Base-by-base conservation (phyloP, 2,888 invertebrate species). In the Camptogramma bilineatum region DNA sequence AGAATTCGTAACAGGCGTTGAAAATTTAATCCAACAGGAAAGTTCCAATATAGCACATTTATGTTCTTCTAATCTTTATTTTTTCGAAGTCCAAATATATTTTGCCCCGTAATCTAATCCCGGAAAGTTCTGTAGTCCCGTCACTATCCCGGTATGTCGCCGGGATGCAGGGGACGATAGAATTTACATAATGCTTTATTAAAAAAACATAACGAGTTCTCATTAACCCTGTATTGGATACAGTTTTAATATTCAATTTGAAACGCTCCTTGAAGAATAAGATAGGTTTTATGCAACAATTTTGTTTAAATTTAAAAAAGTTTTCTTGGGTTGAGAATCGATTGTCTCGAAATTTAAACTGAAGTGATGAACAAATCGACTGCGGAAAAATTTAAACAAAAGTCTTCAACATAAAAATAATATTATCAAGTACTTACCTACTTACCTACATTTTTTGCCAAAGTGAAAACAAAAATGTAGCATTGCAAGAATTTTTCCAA, bases 141-240 rank as follows among this genome's bases (percentile, higher is more conserved):
- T 44, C 66, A 58, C 67, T 64, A 64, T 44, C 52, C 52, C 67
- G 46, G 54, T 62, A 58, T 68, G 66, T 62, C 52, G 57, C 62
- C 59, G 60, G 61, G 65, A 69, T 64, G 64, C 66, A 68, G 68
- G 70, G 55, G 48, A 61, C 47, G 62, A 64, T 68, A 52, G 56
- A 68, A 80, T 83, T 80, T 77, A 70, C 82, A 81, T 83, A 79
- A 81, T 79, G 75, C 48, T 76, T 77, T 80, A 81, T 81, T 80
- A 76, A 79, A 81, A 80, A 76, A 74, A 73, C 71, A 74, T 75
- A 79, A 79, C 72, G 64, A 58, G 62, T 48, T 71, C 72, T 76
- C 75, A 79, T 81, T 75, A 79, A 68, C 69, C 54, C 62, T 53
- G 52, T 52, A 69, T 72, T 69, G 69, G 44, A 42, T 55, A 51